Conservation (phyloP, 2,113 vertebrate genomes). For the Cnemophilus loriae region DNA sequence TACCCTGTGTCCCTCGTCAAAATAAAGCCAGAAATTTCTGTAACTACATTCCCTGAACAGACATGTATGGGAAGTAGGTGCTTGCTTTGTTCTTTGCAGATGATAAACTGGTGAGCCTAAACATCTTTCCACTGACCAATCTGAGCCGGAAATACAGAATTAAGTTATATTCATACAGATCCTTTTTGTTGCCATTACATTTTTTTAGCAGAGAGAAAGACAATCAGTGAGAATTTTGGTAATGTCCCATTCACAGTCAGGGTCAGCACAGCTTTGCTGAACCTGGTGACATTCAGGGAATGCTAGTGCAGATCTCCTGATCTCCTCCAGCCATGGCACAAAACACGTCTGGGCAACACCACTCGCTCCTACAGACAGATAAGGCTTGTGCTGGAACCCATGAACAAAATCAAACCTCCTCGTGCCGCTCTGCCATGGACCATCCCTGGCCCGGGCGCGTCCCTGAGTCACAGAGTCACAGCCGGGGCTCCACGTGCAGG, state of each 20-base stretch:
- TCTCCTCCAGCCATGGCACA: background rate
- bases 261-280: background rate
- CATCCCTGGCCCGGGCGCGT: accelerated
- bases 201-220: background rate
- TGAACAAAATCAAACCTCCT: background rate
- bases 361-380: background rate
- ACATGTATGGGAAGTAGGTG: background rate
- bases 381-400: background rate
- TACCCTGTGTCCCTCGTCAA: background rate
- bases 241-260: background rate
- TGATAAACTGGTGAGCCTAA: background rate
- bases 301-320: background rate
- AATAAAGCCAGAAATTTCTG: background rate
- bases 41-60: background rate
- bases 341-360: background rate
- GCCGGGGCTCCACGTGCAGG: accelerated
- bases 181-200: background rate
- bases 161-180: background rate
- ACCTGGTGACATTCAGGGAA: background rate
- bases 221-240: background rate
- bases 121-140: background rate
- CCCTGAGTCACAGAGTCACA: background rate
- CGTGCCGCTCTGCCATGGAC: background rate
- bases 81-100: background rate
- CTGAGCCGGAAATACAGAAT: background rate